Base-by-base conservation (phyloP, 1,140 invertebrate genomes). In the Lethrus apterus region DNA sequence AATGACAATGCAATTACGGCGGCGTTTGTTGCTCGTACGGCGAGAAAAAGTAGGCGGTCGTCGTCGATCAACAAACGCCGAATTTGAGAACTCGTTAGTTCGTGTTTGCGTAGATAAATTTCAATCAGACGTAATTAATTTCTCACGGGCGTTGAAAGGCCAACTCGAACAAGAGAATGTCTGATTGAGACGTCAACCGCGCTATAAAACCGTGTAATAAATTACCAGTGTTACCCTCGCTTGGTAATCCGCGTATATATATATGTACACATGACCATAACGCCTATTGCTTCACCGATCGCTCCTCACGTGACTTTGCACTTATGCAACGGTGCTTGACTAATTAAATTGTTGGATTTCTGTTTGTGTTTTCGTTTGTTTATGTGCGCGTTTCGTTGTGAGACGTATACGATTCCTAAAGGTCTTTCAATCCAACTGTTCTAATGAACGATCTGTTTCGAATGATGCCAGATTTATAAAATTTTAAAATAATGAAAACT, bases 61-160 rank as follows among this genome's bases (percentile, higher is more conserved):
- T 21, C 24, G 14, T 21, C 14, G 20, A 18, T 38, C 14, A 38
- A 38, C 24, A 38, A 38, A 38, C 10, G 35, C 18, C 35, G 35
- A 38, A 38, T 21, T 38, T 38, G 24, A 21, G 9, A 21, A 38
- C 19, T 10, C 13, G 32, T 18, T 14, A 15, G 35, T 38, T 18
- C 24, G 35, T 38, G 35, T 21, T 38, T 23, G 35, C 13, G 35
- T 23, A 38, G 54, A 60, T 60, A 58, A 60, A 60, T 60, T 56
- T 60, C 58, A 60, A 60, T 60, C 58, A 60, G 50, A 55, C 52
- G 49, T 58, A 60, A 60, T 60, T 60, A 60, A 60, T 60, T 60
- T 58, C 58, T 58, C 58, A 60, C 56, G 58, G 56, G 56, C 55
- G 54, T 51, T 57, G 55, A 55, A 55, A 55, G 3, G 53, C 57